Conservation (phyloP, 2,888 invertebrate species). For the Villa cingulata region DNA sequence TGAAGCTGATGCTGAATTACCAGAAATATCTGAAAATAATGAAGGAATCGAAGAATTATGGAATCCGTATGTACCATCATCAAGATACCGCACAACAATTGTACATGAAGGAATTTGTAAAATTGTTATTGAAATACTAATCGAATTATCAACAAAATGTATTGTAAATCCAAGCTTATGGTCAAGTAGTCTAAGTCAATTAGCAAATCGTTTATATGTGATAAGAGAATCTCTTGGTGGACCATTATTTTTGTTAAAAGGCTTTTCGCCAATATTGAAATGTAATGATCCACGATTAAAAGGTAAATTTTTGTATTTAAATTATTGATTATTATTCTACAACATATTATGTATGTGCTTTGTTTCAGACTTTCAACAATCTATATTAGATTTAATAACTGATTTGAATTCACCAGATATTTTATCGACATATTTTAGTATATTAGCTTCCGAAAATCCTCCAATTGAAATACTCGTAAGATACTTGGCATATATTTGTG, state of each 20-base stretch:
- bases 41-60: conserved; percentile 24
- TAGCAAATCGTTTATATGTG: conserved; percentile 30
- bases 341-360: no score
- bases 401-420: conserved; percentile 33
- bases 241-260: conserved; percentile 28
- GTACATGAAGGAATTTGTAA: conserved; percentile 32
- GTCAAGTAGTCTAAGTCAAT: conserved; percentile 28
- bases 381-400: conserved; percentile 48
- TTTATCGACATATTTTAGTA: conserved; percentile 43
- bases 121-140: conserved; percentile 31
- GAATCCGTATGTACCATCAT: conserved; percentile 28
- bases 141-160: conserved; percentile 29
- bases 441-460: conserved; percentile 43
- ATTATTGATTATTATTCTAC: not conserved
- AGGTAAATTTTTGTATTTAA: conserved; percentile 17
- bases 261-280: conserved; percentile 29
- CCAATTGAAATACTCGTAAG: conserved; percentile 44
- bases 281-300: conserved; percentile 24
- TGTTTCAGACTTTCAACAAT: conserved; percentile 46
- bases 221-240: conserved; percentile 35
- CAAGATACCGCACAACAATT: conserved; percentile 30
- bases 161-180: conserved; percentile 25
- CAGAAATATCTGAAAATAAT: conserved; percentile 28
- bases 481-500: conserved; percentile 36
- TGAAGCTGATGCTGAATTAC: conserved; percentile 35